phyloP scores from a whole-genome alignment of 1,140 invertebrate genomes.

The Oryctes rhinoceros region DNA sequence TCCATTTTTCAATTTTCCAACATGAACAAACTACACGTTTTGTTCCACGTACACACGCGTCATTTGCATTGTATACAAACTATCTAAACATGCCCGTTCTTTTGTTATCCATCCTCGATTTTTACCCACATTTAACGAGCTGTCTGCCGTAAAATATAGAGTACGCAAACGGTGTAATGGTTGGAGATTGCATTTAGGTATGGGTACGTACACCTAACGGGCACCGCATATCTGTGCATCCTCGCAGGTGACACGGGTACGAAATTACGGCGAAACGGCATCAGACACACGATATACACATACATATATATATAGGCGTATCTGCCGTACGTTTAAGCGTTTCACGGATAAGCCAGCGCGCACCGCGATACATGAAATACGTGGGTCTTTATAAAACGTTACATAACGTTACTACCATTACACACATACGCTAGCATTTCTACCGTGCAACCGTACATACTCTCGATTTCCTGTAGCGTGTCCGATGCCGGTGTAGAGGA shows the following conservation, averaged over 20 bases:
- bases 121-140: too few relatives aligned
- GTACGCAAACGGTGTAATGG: too few relatives aligned
- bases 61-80: too few relatives aligned
- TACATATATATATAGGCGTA: neutral
- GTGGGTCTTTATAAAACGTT: conserved; percentile 13
- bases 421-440: too few relatives aligned
- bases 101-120: too few relatives aligned
- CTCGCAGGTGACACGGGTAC: neutral
- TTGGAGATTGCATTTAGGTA: too few relatives aligned
- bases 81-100: too few relatives aligned
- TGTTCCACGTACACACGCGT: too few relatives aligned
- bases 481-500: neutral
- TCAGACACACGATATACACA: neutral
- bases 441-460: neutral
- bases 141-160: too few relatives aligned
- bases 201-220: neutral
- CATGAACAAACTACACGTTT: too few relatives aligned
- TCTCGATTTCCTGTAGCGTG: conserved; percentile 10
- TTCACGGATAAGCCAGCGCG: too few relatives aligned
- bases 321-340: neutral
- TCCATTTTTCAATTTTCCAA: too few relatives aligned
- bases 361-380: neutral
- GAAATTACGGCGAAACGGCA: neutral
- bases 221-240: neutral
- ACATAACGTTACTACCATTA: conserved; percentile 1